phyloP scores from a whole-genome alignment of 2,113 vertebrate genomes.

The Theristicus caerulescens region DNA sequence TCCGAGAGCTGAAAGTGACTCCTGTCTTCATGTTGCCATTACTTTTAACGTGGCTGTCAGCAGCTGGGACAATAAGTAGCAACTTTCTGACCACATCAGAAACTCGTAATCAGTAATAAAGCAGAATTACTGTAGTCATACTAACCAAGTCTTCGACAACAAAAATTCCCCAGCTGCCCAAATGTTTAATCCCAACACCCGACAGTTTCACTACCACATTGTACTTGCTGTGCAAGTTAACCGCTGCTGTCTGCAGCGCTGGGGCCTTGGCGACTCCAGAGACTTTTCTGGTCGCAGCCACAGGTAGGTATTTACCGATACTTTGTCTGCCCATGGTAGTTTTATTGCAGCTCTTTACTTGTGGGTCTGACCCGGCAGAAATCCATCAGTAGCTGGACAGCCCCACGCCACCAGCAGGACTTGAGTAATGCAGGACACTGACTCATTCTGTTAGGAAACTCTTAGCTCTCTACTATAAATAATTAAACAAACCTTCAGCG shows the following conservation, averaged over 20 bases:
- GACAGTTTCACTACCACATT: not conserved
- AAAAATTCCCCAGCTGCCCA: not conserved
- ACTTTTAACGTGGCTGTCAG: not conserved
- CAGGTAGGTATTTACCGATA: rapidly evolving
- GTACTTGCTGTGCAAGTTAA: not conserved
- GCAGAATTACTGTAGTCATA: not conserved
- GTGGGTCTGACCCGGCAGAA: not conserved
- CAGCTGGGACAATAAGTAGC: not conserved
- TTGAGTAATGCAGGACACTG: rapidly evolving
- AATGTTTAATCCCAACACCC: not conserved
- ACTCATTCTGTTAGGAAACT: not conserved
- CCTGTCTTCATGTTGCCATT: not conserved
- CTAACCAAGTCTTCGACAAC: not conserved
- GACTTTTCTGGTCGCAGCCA: not conserved
- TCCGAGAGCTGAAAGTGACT: not conserved
- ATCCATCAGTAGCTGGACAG: not conserved
- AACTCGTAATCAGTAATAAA: not conserved
- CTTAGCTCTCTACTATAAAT: not conserved
- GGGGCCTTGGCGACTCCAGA: not conserved
- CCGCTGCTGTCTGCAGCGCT: not conserved
- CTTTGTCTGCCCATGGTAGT: rapidly evolving
- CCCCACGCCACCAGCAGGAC: not conserved
- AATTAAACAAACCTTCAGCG: conserved; percentile 69
- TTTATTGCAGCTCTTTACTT: not conserved
- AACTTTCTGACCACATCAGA: not conserved